Evolutionary conservation across 2,113 vertebrate genomes (phyloP), one percentile per base, ranked within the genome.

Genomic region (Rhinopomastus cyanomelas): DNA sequence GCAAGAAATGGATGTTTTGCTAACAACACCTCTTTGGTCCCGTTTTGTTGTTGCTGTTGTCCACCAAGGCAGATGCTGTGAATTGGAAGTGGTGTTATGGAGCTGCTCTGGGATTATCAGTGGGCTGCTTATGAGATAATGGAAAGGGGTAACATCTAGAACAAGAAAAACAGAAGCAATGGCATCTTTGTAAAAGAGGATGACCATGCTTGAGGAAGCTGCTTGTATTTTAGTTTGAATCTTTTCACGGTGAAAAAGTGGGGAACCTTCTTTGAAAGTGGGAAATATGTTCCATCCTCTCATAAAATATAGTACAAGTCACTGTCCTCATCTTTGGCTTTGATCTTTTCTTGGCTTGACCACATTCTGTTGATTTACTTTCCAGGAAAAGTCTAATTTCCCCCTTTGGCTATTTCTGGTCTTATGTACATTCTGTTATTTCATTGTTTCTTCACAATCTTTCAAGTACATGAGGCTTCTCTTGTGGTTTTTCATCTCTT

Each of bases 21-120:
- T 39, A 37, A 42, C 18, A 4, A 4, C 2, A 0, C 11, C 30
- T 1, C 34, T 59, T 79, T 8, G 62, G n/a, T 22, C 16, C 2
- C 20, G 4, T 69, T 79, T 56, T 60, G 5, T 34, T 17, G 62
- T 59, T 10, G 15, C 32, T 68, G 52, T 30, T 81, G 19, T n/a
- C 30, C 16, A 32, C 42, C n/a, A 51, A 48, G 34, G 18, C 12
- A 37, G 46, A 21, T 37, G 57, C 68, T 67, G 42, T 29, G 64
- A 52, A 14, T 16, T 53, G 57, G 16, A 69, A 32, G 23, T 68
- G 64, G 6, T 66, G 27, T 36, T 53, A 39, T 22, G 51, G 49
- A 48, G 13, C 39, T 73, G 44, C 44, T 72, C 36, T 69, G 51
- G 51, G 68, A 26, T 37, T 19, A 17, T 7, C 25, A 23, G 20